Percentiles rank a stretch among this genome's conserved stretches.
phyloP scores from a whole-genome alignment of 2,888 invertebrate species.

The Emesis furor region DNA sequence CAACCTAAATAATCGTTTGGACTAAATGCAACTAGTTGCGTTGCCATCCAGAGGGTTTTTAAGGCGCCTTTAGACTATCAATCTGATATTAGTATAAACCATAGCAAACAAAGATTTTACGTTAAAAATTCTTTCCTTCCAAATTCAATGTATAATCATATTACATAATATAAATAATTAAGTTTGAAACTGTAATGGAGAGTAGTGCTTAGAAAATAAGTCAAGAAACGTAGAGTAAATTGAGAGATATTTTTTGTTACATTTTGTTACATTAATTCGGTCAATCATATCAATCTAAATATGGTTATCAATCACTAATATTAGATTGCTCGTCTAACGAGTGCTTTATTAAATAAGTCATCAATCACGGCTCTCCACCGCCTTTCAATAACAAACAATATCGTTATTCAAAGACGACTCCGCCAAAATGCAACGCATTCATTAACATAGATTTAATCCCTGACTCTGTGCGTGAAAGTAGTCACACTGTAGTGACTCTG shows the following conservation, averaged over 20 bases:
- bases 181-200: too few species aligned
- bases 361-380: not conserved
- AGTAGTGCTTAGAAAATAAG: too few species aligned
- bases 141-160: not conserved
- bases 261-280: too few species aligned
- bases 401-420: constrained; percentile 16
- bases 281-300: constrained; percentile 3
- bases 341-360: constrained; percentile 4
- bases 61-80: constrained; percentile 14
- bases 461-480: constrained; percentile 87
- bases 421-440: constrained; percentile 38
- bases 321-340: constrained; percentile 17
- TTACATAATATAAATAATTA: too few species aligned
- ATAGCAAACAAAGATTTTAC: not conserved
- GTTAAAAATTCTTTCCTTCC: not conserved
- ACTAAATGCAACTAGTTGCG: constrained; percentile 31
- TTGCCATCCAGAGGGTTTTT: not conserved
- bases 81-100: constrained; percentile 11
- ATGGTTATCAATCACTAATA: not conserved
- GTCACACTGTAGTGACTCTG: constrained; percentile 98
- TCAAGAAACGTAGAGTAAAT: too few species aligned
- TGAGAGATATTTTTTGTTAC: too few species aligned
- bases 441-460: constrained; percentile 45
- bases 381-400: not conserved
- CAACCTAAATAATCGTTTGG: constrained; percentile 38